phyloP scores from a whole-genome alignment of 2,888 invertebrate genomes.

The Agrenia bidenticulata region DNA sequence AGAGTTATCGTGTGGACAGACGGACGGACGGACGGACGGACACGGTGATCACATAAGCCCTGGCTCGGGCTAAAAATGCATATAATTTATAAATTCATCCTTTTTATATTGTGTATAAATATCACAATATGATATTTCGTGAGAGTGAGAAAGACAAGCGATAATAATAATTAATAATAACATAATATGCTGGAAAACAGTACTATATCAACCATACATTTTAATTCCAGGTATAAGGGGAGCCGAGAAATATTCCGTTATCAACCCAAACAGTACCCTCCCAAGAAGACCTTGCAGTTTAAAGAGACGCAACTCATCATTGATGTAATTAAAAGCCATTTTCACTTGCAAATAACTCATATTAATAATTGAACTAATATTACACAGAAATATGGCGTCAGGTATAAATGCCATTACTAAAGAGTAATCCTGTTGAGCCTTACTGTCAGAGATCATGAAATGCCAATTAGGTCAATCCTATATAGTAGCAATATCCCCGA shows the following conservation, averaged over 20 bases:
- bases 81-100: too few species aligned
- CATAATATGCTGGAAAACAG: not conserved
- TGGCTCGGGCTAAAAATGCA: too few species aligned
- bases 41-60: too few species aligned
- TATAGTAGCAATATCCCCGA: too few species aligned
- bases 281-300: not conserved
- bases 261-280: slow-evolving; percentile 21
- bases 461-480: not conserved
- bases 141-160: too few species aligned
- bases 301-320: not conserved
- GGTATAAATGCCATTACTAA: not conserved
- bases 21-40: too few species aligned
- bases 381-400: too few species aligned
- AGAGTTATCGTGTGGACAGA: too few species aligned
- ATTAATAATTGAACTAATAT: not conserved
- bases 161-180: too few species aligned
- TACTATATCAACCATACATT: not conserved
- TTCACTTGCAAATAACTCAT: not conserved
- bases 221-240: slow-evolving; percentile 47
- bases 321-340: not conserved
- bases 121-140: too few species aligned
- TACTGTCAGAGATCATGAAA: not conserved
- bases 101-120: too few species aligned
- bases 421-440: not conserved
- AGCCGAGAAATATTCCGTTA: slow-evolving; percentile 43